These are phyloP conservation scores for Nymphalis io DNA, from an alignment of 1,140 invertebrate genomes.

Conservation along the genomic window DNA sequence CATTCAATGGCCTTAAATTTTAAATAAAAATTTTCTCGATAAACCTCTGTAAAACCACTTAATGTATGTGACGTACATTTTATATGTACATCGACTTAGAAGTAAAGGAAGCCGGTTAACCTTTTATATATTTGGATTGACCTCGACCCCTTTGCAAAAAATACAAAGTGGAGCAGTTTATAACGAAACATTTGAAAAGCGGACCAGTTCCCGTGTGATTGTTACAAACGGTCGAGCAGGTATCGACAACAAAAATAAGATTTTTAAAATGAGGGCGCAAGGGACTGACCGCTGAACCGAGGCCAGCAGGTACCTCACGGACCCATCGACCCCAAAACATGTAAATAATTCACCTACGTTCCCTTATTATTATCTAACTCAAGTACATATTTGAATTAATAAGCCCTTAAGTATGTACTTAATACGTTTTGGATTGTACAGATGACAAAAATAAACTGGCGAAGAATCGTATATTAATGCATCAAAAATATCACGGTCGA, in stretches of 20 bases:
- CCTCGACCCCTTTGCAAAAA: constrained; percentile 40
- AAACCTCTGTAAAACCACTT: neutral
- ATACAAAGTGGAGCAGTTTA: constrained; percentile 15
- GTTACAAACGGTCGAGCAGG: constrained; percentile 51
- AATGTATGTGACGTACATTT: neutral
- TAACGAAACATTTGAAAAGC: constrained; percentile 24
- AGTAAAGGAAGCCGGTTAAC: constrained; percentile 28
- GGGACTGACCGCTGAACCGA: constrained; percentile 53
- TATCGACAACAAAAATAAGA: constrained; percentile 48
- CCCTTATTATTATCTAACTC: neutral
- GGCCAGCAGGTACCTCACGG: constrained; percentile 60
- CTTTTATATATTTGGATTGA: constrained; percentile 35
- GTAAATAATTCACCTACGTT: constrained; percentile 18
- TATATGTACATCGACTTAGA: neutral
- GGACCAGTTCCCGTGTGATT: constrained; percentile 68
- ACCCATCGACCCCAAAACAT: constrained; percentile 49
- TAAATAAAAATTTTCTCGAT: neutral
- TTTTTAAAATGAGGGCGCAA: constrained; percentile 57
- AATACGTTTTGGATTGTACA: neutral
- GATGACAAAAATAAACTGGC: constrained; percentile 17
- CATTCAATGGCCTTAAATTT: neutral
- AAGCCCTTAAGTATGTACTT: constrained; percentile 5
- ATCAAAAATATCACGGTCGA: constrained; percentile 55
- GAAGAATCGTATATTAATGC: constrained; percentile 27
- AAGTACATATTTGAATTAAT: neutral